Base-by-base conservation (phyloP, 2,888 invertebrate genomes). In the Phytoseiulus persimilis region DNA sequence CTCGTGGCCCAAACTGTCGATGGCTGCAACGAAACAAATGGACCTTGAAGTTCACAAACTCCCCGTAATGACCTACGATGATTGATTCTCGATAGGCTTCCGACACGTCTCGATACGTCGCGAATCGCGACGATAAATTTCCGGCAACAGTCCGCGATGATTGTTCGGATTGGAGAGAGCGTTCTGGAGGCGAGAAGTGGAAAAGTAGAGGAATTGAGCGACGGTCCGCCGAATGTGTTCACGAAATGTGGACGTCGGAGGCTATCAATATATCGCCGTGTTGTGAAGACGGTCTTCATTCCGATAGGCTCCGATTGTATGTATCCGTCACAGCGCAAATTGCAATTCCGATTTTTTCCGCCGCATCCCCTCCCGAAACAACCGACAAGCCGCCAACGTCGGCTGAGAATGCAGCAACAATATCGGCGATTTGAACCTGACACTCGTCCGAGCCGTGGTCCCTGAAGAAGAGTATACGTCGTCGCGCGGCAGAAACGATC, bases 271-370 rank as follows among this genome's bases (percentile, higher is more conserved):
- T 18, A 28, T 65, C 65, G 1, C 18, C 18, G 65, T 65, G 18
- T 28, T 65, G 65, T 65, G 65, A 18, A 65, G 65, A 28, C 11
- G 28, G 65, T 65, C 65, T 65, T 23, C 65, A 65, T 65, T 65
- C 5, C 23, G 65, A 65, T 39, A 23, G 65, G 2, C 65, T 65
- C 28, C 65, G 18, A 65, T 65, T 65, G 65, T 65, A 65, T 65
- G 65, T 65, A 6, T 65, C 11, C 65, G 65, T 23, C 65, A 65
- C 65, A 28, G 65, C 65, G 18, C 65, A 65, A 28, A 65, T 65
- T 65, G 65, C 65, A 65, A 65, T 65, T 65, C 65, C 65, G 65
- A 65, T 65, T 65, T 65, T 46, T 65, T 65, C 65, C 65, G 65
- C 65, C 65, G 65, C 5, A 2, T 65, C 65, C 23, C 18, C 28